Conservation (phyloP, 2,888 invertebrate genomes). For the Andrena camellia region DNA sequence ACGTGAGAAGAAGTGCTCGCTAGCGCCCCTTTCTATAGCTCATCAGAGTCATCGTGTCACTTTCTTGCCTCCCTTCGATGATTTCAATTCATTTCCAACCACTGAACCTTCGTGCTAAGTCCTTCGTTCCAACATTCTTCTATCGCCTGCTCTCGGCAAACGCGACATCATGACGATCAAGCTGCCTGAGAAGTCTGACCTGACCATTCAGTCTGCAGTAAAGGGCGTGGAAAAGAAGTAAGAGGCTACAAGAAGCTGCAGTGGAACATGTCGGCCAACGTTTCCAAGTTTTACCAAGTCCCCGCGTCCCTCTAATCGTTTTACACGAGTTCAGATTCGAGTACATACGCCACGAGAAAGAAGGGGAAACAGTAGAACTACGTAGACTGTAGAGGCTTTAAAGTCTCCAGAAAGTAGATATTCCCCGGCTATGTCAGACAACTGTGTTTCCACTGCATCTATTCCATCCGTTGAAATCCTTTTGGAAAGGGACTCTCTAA, state of each 20-base stretch:
- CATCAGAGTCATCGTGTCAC: constrained; percentile 31
- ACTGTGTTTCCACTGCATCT: too few relatives aligned
- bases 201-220: neutral
- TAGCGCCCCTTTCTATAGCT: constrained; percentile 33
- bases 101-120: constrained; percentile 11
- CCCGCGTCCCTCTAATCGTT: constrained; percentile 8
- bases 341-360: neutral
- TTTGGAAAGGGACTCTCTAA: too few relatives aligned
- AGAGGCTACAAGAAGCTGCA: neutral
- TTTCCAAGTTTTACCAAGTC: constrained; percentile 8
- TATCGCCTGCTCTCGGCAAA: neutral
- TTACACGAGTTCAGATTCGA: neutral
- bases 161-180: neutral
- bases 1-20: neutral
- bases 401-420: too few relatives aligned
- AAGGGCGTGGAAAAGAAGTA: neutral
- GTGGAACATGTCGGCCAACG: neutral
- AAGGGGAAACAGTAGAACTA: too few relatives aligned
- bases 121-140: constrained; percentile 12
- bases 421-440: too few relatives aligned
- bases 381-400: too few relatives aligned
- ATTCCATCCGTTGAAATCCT: too few relatives aligned
- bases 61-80: constrained; percentile 30
- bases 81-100: constrained; percentile 1
- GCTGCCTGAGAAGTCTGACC: neutral